These are phyloP conservation scores for Callopanchax toddi DNA, from an alignment of 2,113 vertebrate species.

Conservation along the genomic window DNA sequence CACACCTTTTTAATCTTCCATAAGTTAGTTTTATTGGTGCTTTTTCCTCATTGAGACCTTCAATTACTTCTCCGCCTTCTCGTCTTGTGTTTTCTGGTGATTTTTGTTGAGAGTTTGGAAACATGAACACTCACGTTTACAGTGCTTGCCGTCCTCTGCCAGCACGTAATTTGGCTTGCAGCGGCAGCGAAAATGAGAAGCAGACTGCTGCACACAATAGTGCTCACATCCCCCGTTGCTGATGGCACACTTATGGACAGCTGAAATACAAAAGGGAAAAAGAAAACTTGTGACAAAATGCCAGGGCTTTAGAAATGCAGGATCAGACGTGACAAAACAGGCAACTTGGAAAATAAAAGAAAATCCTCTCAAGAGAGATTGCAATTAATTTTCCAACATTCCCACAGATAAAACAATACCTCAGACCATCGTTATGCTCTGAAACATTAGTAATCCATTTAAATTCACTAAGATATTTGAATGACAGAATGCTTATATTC, in stretches of 20 bases:
- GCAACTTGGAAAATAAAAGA: background rate
- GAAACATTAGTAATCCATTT: conserved; percentile 28
- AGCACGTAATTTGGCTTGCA: conserved; percentile 84
- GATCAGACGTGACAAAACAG: background rate
- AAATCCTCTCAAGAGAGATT: background rate
- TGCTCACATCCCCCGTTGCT: conserved; percentile 94
- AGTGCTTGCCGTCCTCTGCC: conserved; percentile 85
- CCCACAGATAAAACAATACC: background rate
- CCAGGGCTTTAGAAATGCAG: background rate
- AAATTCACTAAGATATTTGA: conserved; percentile 41
- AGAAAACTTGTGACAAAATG: conserved; percentile 1
- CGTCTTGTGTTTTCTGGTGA: conserved; percentile 2
- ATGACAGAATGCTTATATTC: conserved; percentile 9
- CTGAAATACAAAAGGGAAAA: conserved; percentile 61
- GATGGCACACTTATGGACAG: conserved; percentile 83
- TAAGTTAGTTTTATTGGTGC: conserved; percentile 1
- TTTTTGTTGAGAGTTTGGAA: conserved; percentile 26
- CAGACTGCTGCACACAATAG: conserved; percentile 85
- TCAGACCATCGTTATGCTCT: conserved; percentile 15
- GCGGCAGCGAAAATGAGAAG: conserved; percentile 83
- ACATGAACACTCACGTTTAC: conserved; percentile 75
- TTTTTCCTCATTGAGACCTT: background rate
- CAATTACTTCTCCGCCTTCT: conserved; percentile 1
- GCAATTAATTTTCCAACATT: background rate
- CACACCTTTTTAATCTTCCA: conserved; percentile 31